Percentiles rank a stretch among this genome's conserved stretches.
Conservation (phyloP, 1,140 invertebrate species). For the Euura saliciscinereae region DNA sequence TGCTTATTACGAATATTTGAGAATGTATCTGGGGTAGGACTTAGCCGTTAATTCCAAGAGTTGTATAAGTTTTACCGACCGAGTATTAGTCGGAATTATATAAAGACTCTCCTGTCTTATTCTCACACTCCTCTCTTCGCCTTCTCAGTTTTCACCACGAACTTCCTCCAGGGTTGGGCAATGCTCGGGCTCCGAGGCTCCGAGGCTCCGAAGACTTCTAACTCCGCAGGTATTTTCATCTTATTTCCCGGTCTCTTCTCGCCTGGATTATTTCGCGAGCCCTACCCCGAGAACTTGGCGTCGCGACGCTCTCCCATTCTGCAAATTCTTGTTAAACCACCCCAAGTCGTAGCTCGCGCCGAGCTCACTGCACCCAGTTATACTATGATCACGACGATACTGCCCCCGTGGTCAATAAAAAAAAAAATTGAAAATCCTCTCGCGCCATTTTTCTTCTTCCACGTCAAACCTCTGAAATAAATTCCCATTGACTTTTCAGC, state of each 20-base stretch:
- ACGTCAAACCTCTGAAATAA: too few relatives aligned
- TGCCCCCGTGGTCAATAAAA: not conserved
- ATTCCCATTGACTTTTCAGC: too few relatives aligned
- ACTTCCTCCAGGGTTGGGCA: constrained; percentile 10
- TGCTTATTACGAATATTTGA: constrained; percentile 7
- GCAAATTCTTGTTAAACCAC: constrained; percentile 42
- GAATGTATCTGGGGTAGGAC: constrained; percentile 1
- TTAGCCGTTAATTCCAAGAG: constrained; percentile 18
- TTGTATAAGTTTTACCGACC: constrained; percentile 40
- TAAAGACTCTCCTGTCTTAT: constrained; percentile 55
- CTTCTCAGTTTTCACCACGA: constrained; percentile 22
- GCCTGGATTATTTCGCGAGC: constrained; percentile 56
- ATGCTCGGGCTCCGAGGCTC: constrained; percentile 17
- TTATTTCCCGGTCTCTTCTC: constrained; percentile 50
- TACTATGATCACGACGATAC: not conserved
- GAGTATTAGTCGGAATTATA: constrained; percentile 58
- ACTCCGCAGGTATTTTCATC: constrained; percentile 60
- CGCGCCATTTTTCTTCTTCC: too few relatives aligned
- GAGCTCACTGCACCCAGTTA: not conserved
- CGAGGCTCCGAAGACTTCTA: constrained; percentile 37
- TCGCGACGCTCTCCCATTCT: constrained; percentile 35
- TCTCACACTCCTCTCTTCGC: constrained; percentile 28
- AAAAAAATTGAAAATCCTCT: too few relatives aligned
- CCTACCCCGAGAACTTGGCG: constrained; percentile 48
- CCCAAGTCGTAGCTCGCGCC: not conserved